A percentile compares a stretch with the other conserved stretches of the same genome.
These are phyloP conservation scores for Ditula angustiorana DNA, from an alignment of 2,888 invertebrate species.

Conservation along the genomic window DNA sequence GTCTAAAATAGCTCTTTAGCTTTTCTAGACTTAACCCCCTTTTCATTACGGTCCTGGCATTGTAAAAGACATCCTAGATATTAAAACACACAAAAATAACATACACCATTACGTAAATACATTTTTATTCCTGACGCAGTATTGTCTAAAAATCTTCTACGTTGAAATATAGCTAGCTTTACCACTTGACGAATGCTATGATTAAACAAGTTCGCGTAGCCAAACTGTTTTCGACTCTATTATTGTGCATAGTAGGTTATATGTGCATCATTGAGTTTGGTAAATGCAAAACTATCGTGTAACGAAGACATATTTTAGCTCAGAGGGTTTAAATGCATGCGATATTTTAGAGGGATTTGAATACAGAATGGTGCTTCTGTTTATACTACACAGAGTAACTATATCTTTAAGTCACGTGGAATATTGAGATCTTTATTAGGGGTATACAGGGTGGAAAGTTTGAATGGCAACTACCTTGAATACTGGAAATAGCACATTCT, in stretches of 20 bases:
- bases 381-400: neutral
- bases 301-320: slow-evolving; percentile 20
- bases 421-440: neutral
- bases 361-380: neutral
- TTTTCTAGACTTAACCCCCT: no score
- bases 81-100: neutral
- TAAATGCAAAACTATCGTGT: slow-evolving; percentile 14
- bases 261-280: neutral
- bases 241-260: neutral
- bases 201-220: neutral
- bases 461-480: no score
- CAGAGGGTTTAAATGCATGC: slow-evolving; percentile 10
- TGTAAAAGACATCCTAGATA: no score
- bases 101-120: neutral
- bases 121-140: neutral
- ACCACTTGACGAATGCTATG: slow-evolving; percentile 16
- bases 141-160: neutral
- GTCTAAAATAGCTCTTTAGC: no score
- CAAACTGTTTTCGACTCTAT: slow-evolving; percentile 1
- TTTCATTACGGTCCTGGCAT: no score
- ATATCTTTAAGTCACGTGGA: neutral
- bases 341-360: slow-evolving; percentile 10
- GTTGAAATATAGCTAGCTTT: slow-evolving; percentile 15
- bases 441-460: no score
- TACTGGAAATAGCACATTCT: no score